A percentile compares a stretch with the other conserved stretches of the same genome.
Conservation (phyloP, 2,797 vertebrate species). For the Hippopotamyrus pictus region DNA sequence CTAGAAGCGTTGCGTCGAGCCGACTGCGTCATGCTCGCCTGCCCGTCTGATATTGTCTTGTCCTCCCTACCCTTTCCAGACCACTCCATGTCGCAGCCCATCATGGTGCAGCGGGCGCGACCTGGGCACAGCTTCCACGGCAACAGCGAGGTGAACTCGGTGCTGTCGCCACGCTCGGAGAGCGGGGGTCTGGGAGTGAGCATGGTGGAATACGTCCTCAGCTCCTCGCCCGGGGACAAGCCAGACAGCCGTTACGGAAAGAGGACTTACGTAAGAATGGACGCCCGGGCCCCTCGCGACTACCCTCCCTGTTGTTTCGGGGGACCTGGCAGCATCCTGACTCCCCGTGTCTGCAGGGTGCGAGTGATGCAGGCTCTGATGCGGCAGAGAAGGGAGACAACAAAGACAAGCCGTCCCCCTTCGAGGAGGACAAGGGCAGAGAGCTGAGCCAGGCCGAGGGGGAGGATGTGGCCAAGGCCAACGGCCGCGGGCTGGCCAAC, state of each 20-base stretch:
- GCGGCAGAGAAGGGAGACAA: constrained; percentile 83
- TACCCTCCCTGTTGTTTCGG: neutral
- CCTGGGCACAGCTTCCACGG: constrained; percentile 95
- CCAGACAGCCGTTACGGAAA: constrained; percentile 94
- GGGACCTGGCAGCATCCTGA: neutral
- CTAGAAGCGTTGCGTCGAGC: neutral
- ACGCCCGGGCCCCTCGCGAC: neutral
- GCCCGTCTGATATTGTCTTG: neutral
- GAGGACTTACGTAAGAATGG: constrained; percentile 85
- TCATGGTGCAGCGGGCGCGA: constrained; percentile 91
- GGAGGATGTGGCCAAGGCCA: constrained; percentile 81
- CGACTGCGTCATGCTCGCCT: neutral
- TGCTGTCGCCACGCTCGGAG: constrained; percentile 95
- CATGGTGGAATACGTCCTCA: constrained; percentile 99
- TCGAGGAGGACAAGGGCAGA: constrained; percentile 90
- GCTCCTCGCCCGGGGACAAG: constrained; percentile 97
- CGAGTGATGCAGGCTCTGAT: constrained; percentile 84
- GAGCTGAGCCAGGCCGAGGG: constrained; percentile 90
- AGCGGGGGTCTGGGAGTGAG: constrained; percentile 95
- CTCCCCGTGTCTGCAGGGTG: constrained; percentile 63
- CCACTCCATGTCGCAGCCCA: constrained; percentile 97
- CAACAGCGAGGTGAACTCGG: constrained; percentile 90
- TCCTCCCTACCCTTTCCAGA: constrained; percentile 55
- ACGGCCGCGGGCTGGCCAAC: constrained; percentile 87
- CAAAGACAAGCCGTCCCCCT: constrained; percentile 86